Conservation (phyloP, 2,888 invertebrate species). For the Pimpla rufipes region DNA sequence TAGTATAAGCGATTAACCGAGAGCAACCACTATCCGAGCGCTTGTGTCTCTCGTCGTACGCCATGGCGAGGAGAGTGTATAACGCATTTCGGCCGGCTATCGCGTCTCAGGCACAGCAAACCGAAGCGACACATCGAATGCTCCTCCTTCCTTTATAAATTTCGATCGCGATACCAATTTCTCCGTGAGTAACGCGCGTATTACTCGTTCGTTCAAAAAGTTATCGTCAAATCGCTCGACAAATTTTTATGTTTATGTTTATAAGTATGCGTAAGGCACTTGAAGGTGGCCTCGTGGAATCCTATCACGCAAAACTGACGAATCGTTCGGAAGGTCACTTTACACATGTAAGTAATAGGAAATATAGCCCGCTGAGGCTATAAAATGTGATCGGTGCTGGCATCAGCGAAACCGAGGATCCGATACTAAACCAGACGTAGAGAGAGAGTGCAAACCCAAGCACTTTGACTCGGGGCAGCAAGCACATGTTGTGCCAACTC, state of each 20-base stretch:
- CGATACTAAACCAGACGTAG: slow-evolving; percentile 77
- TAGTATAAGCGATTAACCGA: slow-evolving; percentile 43
- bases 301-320: neutral
- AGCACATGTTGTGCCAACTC: slow-evolving; percentile 84
- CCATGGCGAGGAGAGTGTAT: slow-evolving; percentile 41
- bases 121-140: no score
- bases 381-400: slow-evolving; percentile 83
- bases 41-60: slow-evolving; percentile 40
- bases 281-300: neutral
- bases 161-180: no score
- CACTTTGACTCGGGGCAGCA: slow-evolving; percentile 81
- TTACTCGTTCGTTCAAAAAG: neutral
- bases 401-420: slow-evolving; percentile 82
- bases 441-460: slow-evolving; percentile 82
- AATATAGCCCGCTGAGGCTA: slow-evolving; percentile 77
- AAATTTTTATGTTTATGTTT: neutral
- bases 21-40: slow-evolving; percentile 50
- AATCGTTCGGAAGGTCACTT: slow-evolving; percentile 41
- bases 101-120: no score
- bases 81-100: slow-evolving; percentile 42
- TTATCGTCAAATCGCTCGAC: neutral
- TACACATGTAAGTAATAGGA: slow-evolving; percentile 75
- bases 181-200: no score
- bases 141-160: no score
- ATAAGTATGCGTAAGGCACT: no score